phyloP scores from a whole-genome alignment of 2,888 invertebrate species.

The Microctonus aethiopoides region DNA sequence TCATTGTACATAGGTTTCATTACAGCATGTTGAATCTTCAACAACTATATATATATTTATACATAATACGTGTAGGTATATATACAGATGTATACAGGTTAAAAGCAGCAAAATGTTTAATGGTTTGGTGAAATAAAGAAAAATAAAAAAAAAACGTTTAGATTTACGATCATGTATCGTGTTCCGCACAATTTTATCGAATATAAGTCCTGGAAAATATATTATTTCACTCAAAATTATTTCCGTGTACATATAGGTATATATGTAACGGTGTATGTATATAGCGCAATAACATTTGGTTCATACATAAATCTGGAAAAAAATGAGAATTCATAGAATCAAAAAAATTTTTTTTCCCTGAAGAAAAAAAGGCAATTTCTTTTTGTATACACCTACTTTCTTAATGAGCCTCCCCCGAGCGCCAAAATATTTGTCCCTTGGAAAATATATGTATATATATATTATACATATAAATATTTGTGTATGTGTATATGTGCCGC shows the following conservation, averaged over 20 bases:
- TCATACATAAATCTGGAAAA: neutral
- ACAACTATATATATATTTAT: neutral
- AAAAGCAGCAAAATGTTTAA: neutral
- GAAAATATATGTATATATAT: neutral
- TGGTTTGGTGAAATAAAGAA: slow-evolving; percentile 10
- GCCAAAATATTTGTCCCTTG: slow-evolving; percentile 3
- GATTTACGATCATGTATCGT: slow-evolving; percentile 21
- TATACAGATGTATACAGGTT: neutral
- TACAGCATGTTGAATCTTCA: neutral
- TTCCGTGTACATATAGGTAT: neutral
- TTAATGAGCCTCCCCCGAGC: slow-evolving; percentile 6
- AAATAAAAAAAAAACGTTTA: slow-evolving; percentile 14
- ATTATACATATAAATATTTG: neutral
- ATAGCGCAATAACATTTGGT: neutral
- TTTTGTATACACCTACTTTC: slow-evolving; percentile 1
- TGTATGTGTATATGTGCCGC: neutral
- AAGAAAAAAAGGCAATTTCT: neutral
- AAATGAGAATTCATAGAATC: neutral
- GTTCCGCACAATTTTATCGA: neutral
- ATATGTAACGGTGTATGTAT: too few relatives aligned
- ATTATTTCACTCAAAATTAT: neutral
- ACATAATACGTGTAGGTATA: neutral
- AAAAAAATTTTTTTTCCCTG: neutral
- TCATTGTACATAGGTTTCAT: neutral
- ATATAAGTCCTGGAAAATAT: neutral